Conservation (phyloP, 2,113 vertebrate species). For the Microcebus ravelobensis region DNA sequence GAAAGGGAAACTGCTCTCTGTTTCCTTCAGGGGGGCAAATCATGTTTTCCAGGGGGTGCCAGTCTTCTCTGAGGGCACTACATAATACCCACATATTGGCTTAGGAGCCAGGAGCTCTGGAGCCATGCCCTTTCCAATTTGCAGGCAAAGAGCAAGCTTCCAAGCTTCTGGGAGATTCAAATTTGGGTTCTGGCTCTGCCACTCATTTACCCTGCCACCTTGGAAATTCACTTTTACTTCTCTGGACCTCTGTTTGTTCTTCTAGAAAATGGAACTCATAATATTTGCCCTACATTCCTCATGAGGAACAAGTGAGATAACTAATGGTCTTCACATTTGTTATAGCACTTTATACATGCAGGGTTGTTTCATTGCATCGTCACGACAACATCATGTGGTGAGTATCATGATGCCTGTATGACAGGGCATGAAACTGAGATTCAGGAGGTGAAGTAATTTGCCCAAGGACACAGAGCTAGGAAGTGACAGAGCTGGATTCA, state of each 20-base stretch:
- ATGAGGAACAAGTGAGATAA: background rate
- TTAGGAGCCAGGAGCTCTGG: background rate
- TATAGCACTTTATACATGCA: background rate
- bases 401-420: background rate
- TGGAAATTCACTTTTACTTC: conserved; percentile 18
- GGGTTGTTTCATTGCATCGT: background rate
- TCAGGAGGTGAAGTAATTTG: background rate
- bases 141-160: background rate
- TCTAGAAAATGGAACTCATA: conserved; percentile 5
- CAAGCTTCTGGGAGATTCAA: background rate
- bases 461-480: background rate
- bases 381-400: background rate
- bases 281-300: background rate
- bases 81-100: background rate
- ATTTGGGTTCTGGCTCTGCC: background rate
- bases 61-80: background rate
- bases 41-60: background rate
- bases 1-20: background rate
- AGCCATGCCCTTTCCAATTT: background rate
- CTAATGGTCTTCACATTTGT: background rate
- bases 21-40: background rate
- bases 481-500: conserved; percentile 3
- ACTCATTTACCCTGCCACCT: background rate
- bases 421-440: background rate
- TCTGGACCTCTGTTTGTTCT: background rate